A percentile compares a stretch with the other conserved stretches of the same genome.
phyloP scores from a whole-genome alignment of 2,113 vertebrate species.

The Rhipidura dahli region DNA sequence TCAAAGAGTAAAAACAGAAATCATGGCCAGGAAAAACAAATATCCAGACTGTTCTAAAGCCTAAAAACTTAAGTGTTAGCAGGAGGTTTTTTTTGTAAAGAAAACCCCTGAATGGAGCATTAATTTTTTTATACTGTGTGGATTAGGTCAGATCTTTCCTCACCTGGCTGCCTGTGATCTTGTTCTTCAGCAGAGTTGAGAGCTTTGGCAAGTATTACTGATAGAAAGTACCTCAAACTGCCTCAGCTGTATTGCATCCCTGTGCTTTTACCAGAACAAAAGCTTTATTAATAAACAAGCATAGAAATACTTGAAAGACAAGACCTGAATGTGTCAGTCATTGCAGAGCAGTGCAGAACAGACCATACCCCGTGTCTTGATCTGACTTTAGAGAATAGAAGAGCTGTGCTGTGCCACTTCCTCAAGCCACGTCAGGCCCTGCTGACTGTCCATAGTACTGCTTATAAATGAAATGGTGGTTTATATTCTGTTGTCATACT shows the following conservation, averaged over 20 bases:
- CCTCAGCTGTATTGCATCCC: background rate
- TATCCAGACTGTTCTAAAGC: background rate
- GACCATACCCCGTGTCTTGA: fast-evolving
- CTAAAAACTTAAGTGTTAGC: background rate
- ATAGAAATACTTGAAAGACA: background rate
- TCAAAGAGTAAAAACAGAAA: background rate
- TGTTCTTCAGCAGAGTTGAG: background rate
- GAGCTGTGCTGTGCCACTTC: background rate
- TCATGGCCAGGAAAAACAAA: background rate
- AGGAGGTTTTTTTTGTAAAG: background rate
- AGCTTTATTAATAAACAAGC: background rate
- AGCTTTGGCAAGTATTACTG: background rate
- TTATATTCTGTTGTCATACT: background rate
- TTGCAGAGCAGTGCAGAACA: background rate
- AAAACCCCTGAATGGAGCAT: background rate
- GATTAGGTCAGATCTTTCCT: background rate
- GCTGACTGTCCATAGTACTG: background rate
- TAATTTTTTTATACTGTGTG: background rate
- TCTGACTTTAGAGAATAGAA: background rate
- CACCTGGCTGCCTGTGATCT: background rate
- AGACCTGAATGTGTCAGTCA: background rate
- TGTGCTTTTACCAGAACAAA: background rate
- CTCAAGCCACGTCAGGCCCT: background rate
- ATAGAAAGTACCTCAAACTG: background rate
- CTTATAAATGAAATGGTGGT: background rate